These are phyloP conservation scores for Enteromius unitaeniatus DNA, from an alignment of 2,797 vertebrate species.

Conservation along the genomic window DNA sequence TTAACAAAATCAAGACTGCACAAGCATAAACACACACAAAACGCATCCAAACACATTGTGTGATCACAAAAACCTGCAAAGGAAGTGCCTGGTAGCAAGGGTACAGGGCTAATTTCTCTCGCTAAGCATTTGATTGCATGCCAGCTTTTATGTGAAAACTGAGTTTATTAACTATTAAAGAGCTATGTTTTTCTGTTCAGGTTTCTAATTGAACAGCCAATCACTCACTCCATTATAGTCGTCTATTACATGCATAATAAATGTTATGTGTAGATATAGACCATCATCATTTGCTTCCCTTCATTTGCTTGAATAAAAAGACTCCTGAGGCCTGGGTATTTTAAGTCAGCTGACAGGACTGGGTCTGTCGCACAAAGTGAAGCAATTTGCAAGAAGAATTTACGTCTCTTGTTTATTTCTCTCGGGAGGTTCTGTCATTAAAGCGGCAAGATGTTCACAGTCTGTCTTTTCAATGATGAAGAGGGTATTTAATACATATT, in stretches of 20 bases:
- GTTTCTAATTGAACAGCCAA: constrained; percentile 29
- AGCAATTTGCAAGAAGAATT: constrained; percentile 55
- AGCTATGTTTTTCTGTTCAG: constrained; percentile 40
- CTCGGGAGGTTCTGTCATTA: constrained; percentile 64
- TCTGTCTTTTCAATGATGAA: constrained; percentile 64
- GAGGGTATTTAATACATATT: constrained; percentile 70
- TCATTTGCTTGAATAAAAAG: constrained; percentile 49
- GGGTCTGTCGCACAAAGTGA: constrained; percentile 62
- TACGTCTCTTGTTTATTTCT: constrained; percentile 54
- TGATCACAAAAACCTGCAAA: constrained; percentile 21
- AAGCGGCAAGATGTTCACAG: constrained; percentile 58
- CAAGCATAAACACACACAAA: constrained; percentile 13
- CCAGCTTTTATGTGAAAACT: constrained; percentile 39
- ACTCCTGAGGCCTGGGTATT: constrained; percentile 52
- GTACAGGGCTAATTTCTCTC: constrained; percentile 44
- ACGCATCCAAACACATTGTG: constrained; percentile 29
- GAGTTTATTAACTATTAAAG: constrained; percentile 59
- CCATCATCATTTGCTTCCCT: constrained; percentile 43
- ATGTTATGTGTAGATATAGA: constrained; percentile 42
- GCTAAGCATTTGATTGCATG: constrained; percentile 45
- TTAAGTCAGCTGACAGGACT: constrained; percentile 48
- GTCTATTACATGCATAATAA: constrained; percentile 48
- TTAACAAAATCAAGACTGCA: constrained; percentile 58
- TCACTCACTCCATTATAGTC: constrained; percentile 37
- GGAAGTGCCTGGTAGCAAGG: neutral